phyloP scores from a whole-genome alignment of 1,140 invertebrate genomes.

The Metaphire vulgaris region DNA sequence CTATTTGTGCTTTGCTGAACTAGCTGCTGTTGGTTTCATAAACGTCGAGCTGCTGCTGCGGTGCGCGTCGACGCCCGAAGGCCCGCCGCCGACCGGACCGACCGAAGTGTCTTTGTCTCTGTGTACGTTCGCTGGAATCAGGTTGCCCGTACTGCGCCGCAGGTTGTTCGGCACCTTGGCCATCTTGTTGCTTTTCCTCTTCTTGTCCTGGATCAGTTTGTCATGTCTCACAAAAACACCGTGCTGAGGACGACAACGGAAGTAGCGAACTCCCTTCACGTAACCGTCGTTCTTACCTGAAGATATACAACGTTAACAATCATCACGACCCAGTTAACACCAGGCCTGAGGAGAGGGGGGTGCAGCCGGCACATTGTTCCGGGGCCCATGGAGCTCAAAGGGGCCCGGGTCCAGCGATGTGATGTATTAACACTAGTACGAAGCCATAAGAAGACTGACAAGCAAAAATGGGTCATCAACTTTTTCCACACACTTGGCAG shows the following conservation, averaged over 20 bases:
- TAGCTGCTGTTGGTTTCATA: constrained; percentile 28
- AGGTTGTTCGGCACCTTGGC: constrained; percentile 31
- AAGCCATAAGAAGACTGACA: no score
- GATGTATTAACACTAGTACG: no score
- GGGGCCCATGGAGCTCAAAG: no score
- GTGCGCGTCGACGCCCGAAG: constrained; percentile 3
- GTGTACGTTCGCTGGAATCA: background rate
- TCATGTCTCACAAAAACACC: constrained; percentile 73
- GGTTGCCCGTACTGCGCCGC: constrained; percentile 22
- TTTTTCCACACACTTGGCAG: no score
- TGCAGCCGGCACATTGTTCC: no score
- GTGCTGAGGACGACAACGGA: constrained; percentile 76
- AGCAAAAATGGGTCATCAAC: no score
- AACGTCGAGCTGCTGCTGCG: background rate
- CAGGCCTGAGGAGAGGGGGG: no score
- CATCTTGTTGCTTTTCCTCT: constrained; percentile 36
- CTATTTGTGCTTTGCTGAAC: constrained; percentile 34
- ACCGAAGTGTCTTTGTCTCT: background rate
- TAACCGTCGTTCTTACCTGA: constrained; percentile 87
- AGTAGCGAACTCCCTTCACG: constrained; percentile 82
- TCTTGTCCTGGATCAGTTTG: constrained; percentile 49
- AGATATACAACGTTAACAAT: constrained; percentile 36
- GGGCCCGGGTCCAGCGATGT: no score
- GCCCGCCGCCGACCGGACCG: background rate
- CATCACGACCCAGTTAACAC: no score